These are phyloP conservation scores for Geophilus truncorum DNA, from an alignment of 2,888 invertebrate genomes.

Conservation along the genomic window DNA sequence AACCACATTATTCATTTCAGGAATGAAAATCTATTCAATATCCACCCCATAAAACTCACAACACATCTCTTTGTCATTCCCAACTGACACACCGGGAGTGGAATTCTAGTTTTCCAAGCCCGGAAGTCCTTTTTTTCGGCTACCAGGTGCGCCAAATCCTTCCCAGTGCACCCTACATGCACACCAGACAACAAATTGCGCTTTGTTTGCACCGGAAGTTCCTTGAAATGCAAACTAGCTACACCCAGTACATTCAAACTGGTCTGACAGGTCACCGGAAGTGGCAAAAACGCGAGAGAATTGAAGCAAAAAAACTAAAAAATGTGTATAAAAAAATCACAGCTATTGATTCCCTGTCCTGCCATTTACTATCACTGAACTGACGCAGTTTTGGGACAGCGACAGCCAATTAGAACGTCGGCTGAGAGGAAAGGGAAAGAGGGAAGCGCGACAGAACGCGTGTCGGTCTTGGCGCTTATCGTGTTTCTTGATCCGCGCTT, in stretches of 20 bases:
- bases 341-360: neutral
- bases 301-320: neutral
- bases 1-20: neutral
- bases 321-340: neutral
- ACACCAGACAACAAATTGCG: neutral
- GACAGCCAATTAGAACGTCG: neutral
- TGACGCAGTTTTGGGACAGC: too few species aligned
- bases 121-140: neutral
- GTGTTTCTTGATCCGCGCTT: neutral
- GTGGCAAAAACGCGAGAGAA: neutral
- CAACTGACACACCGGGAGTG: neutral
- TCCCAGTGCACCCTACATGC: neutral
- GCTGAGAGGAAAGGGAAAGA: neutral
- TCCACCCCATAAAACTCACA: neutral
- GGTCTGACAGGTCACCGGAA: neutral
- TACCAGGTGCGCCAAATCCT: too few species aligned
- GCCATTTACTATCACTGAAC: neutral
- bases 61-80: neutral
- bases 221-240: neutral
- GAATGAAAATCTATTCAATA: neutral
- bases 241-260: neutral
- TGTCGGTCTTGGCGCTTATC: neutral
- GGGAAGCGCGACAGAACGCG: neutral
- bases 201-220: constrained; percentile 4
- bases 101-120: neutral